A percentile compares a stretch with the other conserved stretches of the same genome.
Evolutionary conservation across 2,888 invertebrate species (phyloP).

Genomic region (Chaitophorus viminalis): DNA sequence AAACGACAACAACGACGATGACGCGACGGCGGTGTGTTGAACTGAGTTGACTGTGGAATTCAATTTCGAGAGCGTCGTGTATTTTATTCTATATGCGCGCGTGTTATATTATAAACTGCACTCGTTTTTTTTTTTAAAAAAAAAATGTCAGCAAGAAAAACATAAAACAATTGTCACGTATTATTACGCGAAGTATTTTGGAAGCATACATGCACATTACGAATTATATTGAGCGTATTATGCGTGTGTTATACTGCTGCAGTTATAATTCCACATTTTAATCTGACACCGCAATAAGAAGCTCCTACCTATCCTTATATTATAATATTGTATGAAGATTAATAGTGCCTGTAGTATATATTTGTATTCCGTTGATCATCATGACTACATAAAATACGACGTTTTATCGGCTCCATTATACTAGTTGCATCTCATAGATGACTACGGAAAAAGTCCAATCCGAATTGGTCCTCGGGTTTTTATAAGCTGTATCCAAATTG

Average conservation of each 20-base stretch:
- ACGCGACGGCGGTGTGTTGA: neutral
- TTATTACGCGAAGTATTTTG: neutral
- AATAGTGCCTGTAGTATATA: neutral
- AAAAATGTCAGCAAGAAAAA: neutral
- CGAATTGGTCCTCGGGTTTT: no score
- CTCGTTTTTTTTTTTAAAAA: conserved; percentile 1
- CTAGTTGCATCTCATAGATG: no score
- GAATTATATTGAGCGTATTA: neutral
- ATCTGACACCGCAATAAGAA: no score
- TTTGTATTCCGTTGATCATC: neutral
- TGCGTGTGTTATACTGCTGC: no score
- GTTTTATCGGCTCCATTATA: no score
- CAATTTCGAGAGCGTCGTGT: conserved; percentile 29
- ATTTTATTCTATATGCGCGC: neutral
- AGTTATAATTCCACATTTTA: no score
- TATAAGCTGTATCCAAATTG: no score
- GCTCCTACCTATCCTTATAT: neutral
- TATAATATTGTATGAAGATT: no score
- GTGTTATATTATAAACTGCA: neutral
- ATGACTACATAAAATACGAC: neutral
- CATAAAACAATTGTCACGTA: neutral
- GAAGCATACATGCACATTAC: neutral
- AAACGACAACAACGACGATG: neutral
- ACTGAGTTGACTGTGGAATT: conserved; percentile 28
- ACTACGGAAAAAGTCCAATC: no score